Evolutionary conservation across 2,797 vertebrate species (phyloP), one percentile per base, ranked within the genome.

Genomic region (Channallabes apus): DNA sequence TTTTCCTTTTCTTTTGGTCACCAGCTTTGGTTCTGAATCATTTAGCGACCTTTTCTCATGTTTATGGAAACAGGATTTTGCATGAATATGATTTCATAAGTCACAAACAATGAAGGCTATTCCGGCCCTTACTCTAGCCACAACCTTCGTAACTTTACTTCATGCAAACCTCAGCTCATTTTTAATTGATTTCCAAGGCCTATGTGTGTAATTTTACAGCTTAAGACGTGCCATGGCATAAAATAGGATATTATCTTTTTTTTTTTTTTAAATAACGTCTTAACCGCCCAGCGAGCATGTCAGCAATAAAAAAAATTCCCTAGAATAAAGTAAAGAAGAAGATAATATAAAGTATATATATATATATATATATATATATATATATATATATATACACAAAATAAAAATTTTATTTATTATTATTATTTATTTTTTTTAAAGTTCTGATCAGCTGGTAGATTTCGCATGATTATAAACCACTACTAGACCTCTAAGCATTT

Each of bases 101-200:
- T 54, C 24, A 27, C 32, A 12, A 32, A 11, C 54, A 11, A 58
- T 18, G 27, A 15, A 62, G 32, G 32, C 4, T 11, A 11, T 27
- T 24, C 3, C 12, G 1, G 0, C 3, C 24, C 61, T 6, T 15
- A 41, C 59, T 79, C 58, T 5, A 79, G 1, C 59, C 59, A 64
- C 27, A 80, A 51, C 61, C 35, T 46, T 80, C 6, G 0, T 29
- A 80, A 46, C 38, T 29, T 80, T 65, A 29, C 15, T 5, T 80
- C 8, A 51, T 29, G 78, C 61, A 80, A 80, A 65, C 78, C 0
- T 64, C 78, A 80, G 62, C 61, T 80, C 4, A 20, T 54, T 80
- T 80, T 54, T 80, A 67, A 80, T 80, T 80, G 38, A 80, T 80
- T 80, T 65, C 14, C 58, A 41, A 61, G 20, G 4, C 11, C 4